Conservation (phyloP, 2,113 vertebrate genomes). For the Epinephelus moara region DNA sequence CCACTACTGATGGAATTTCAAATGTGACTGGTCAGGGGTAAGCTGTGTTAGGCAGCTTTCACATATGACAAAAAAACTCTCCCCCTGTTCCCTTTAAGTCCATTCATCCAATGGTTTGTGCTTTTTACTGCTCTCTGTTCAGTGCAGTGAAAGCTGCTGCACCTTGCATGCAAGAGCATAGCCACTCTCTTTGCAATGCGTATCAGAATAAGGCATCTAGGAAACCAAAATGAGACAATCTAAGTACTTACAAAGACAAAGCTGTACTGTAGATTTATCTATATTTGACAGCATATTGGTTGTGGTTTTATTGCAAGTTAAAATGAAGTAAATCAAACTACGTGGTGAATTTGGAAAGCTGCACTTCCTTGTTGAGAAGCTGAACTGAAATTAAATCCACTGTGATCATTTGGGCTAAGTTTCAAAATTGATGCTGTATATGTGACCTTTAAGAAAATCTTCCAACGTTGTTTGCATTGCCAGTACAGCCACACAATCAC, state of each 20-base stretch:
- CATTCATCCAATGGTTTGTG: neutral
- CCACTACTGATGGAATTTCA: conserved; percentile 69
- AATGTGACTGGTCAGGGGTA: conserved; percentile 53
- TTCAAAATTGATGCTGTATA: no score
- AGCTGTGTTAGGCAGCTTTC: conserved; percentile 37
- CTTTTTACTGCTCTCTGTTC: neutral
- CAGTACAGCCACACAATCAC: no score
- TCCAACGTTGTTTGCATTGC: no score
- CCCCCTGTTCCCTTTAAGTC: neutral
- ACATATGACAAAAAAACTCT: conserved; percentile 15
- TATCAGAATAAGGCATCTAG: neutral
- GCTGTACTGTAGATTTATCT: no score
- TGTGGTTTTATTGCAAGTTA: no score
- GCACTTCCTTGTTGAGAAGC: no score
- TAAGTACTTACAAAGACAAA: neutral
- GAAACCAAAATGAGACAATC: neutral
- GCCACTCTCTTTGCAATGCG: neutral
- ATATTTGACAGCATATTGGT: neutral
- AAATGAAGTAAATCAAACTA: no score
- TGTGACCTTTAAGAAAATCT: no score
- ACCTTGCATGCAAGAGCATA: neutral
- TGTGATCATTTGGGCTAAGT: no score
- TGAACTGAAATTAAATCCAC: no score
- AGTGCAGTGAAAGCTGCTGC: neutral
- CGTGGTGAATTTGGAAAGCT: no score